phyloP scores from a whole-genome alignment of 1,140 invertebrate species.

The Prorops nasuta region DNA sequence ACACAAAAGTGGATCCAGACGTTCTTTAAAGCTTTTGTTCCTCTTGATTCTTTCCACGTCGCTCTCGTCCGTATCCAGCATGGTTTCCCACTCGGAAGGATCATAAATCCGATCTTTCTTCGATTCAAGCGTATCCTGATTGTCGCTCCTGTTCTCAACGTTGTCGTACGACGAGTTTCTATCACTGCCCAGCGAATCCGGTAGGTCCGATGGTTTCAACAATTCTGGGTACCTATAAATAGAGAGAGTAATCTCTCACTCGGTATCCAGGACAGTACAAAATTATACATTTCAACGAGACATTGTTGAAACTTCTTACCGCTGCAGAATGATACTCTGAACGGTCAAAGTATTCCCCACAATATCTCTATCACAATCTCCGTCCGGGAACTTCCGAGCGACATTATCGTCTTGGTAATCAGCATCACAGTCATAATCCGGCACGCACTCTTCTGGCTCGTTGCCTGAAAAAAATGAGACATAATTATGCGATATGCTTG shows the following conservation, averaged over 20 bases:
- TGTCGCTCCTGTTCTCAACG: conserved; percentile 57
- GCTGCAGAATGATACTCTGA: conserved; percentile 74
- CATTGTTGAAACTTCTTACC: too few species aligned
- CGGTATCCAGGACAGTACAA: neutral
- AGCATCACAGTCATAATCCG: conserved; percentile 56
- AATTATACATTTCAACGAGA: neutral
- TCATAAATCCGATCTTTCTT: conserved; percentile 41
- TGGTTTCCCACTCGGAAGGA: conserved; percentile 48
- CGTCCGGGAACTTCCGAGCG: conserved; percentile 54
- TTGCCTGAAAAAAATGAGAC: conserved; percentile 39
- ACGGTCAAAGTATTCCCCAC: conserved; percentile 61
- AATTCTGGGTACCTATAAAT: conserved; percentile 48
- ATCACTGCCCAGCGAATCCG: conserved; percentile 50
- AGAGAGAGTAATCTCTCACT: neutral
- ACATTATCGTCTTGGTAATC: conserved; percentile 48
- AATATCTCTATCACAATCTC: conserved; percentile 52
- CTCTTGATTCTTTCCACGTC: conserved; percentile 56
- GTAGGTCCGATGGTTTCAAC: conserved; percentile 44
- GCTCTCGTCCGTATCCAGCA: conserved; percentile 49
- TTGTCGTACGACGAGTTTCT: conserved; percentile 76
- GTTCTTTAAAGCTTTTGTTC: conserved; percentile 72
- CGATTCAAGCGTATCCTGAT: conserved; percentile 34
- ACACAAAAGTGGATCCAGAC: conserved; percentile 71
- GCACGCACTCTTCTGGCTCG: conserved; percentile 53
- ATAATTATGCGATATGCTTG: neutral